Evolutionary conservation across 2,888 invertebrate species (phyloP), one percentile per base, ranked within the genome.

Genomic region (Conistra vaccinii): DNA sequence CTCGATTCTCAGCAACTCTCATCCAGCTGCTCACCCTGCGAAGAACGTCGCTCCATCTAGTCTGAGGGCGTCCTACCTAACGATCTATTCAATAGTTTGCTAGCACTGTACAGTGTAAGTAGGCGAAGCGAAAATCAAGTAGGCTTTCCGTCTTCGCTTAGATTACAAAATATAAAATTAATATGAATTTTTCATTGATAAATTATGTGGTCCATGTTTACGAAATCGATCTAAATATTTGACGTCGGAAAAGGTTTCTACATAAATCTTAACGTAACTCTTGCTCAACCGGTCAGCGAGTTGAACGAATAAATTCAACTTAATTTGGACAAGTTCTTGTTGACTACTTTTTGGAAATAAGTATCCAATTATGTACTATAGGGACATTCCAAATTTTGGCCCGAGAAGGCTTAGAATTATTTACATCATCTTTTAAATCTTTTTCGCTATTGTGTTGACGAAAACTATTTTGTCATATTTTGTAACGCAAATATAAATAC

Each of bases 211-310:
- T n/a, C 1, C 14, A 51, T 20, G 12, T 61, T 80, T 81, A 35
- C 68, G 65, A 68, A 73, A 81, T 42, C 3, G n/a, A 62, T 78
- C 85, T 69, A 81, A 78, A 78, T 83, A 84, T 72, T 80, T 83
- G 0, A 67, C 20, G 23, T 55, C 35, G 60, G 42, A 65, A 74
- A 77, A 68, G 60, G 62, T 77, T 51, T 14, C 39, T 20, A 7
- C 20, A 48, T 48, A 48, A 20, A 14, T 58, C 26, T 63, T 29
- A 26, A n/a, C 23, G 61, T 42, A 69, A 83, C 12, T 29, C 45
- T 84, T 72, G 51, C 51, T 14, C 23, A 76, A 83, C 67, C 20
- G 39, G 63, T 72, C 53, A 12, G 42, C 32, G 35, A 53, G 14
- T 61, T 51, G 55, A 55, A n/a, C 12, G 48, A 58, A 78, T 73